Percentiles rank a stretch among this genome's conserved stretches.
Evolutionary conservation across 2,888 invertebrate species (phyloP).

Genomic region (Agonopterix heracliana): DNA sequence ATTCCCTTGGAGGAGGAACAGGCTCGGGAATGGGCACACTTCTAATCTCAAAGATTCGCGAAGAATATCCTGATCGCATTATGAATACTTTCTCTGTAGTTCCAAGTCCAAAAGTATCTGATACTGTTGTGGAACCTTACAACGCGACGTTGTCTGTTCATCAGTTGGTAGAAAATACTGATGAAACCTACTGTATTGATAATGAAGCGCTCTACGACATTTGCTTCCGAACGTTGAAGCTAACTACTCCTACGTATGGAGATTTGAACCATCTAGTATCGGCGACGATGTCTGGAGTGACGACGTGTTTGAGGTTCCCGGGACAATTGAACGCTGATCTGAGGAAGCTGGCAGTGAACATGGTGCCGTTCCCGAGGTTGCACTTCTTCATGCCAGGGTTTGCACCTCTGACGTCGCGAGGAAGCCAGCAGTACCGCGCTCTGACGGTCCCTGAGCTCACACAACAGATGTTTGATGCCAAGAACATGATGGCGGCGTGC

Average conservation of each 20-base stretch:
- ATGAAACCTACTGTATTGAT: constrained; percentile 82
- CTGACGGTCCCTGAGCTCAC: constrained; percentile 92
- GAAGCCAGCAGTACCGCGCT: constrained; percentile 90
- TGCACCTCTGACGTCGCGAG: constrained; percentile 84
- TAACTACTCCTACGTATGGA: constrained; percentile 86
- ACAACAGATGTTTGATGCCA: constrained; percentile 93
- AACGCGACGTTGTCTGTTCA: constrained; percentile 81
- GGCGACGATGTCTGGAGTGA: constrained; percentile 63
- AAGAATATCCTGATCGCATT: constrained; percentile 85
- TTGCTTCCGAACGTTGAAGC: constrained; percentile 84
- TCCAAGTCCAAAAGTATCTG: constrained; percentile 84
- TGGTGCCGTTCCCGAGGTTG: constrained; percentile 84
- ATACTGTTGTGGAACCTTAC: constrained; percentile 80
- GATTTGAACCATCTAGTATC: constrained; percentile 79
- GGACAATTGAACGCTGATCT: constrained; percentile 84
- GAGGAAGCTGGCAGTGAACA: constrained; percentile 59
- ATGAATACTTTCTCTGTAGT: constrained; percentile 83
- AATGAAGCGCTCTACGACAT: constrained; percentile 88
- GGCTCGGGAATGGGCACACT: constrained; percentile 85
- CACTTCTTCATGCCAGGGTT: constrained; percentile 77
- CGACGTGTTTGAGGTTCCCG: constrained; percentile 61
- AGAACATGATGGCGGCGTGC: constrained; percentile 97
- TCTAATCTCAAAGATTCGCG: constrained; percentile 81
- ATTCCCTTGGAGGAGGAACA: constrained; percentile 85
- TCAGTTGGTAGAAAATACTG: constrained; percentile 82